These are phyloP conservation scores for Rissa tridactyla DNA, from an alignment of 2,113 vertebrate species.

Conservation along the genomic window DNA sequence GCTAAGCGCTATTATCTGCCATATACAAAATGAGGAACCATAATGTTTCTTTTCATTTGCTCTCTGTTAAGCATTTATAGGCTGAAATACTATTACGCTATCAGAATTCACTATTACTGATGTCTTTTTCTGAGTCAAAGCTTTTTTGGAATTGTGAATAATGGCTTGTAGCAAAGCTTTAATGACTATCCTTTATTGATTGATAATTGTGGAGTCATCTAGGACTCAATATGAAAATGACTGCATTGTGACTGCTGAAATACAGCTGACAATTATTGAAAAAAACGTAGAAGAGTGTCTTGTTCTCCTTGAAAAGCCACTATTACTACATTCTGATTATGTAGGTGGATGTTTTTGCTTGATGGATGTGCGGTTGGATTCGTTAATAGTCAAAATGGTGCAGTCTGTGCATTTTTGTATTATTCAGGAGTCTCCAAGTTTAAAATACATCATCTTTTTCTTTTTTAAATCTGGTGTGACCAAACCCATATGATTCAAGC, in stretches of 20 bases:
- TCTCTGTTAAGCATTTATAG: background rate
- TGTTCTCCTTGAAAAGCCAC: constrained; percentile 17
- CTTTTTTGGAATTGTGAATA: background rate
- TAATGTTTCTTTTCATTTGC: background rate
- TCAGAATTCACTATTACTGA: background rate
- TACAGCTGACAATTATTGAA: background rate
- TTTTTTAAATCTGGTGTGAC: background rate
- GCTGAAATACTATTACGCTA: background rate
- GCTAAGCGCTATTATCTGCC: background rate
- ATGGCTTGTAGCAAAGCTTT: background rate
- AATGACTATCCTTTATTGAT: background rate
- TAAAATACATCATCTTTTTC: background rate
- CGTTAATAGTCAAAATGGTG: background rate
- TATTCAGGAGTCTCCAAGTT: background rate
- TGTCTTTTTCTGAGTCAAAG: background rate
- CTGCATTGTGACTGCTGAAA: background rate
- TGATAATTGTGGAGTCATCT: background rate
- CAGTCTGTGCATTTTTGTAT: background rate
- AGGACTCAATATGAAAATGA: background rate
- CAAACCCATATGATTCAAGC: background rate
- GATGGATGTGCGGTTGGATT: background rate
- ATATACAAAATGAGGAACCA: background rate
- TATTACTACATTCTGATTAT: background rate
- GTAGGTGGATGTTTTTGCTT: background rate
- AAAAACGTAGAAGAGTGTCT: background rate